Evolutionary conservation across 2,888 invertebrate genomes (phyloP), one percentile per base, ranked within the genome.

Genomic region (Prostheceraeus crozeri): DNA sequence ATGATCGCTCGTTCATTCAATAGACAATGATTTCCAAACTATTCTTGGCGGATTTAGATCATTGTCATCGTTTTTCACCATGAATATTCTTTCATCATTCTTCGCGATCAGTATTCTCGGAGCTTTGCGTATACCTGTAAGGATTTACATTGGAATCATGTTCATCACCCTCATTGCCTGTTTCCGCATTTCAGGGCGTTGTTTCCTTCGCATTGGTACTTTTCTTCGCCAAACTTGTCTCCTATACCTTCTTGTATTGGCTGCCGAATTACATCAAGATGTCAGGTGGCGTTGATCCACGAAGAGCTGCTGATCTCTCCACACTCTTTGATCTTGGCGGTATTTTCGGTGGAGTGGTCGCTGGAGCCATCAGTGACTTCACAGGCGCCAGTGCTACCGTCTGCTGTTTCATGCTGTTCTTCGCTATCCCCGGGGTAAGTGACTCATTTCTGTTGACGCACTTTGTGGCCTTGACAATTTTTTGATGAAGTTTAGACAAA

Each of bases 211-310:
- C 93, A 0, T 74, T 93, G 40, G 88, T 88, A 40, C 81, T 94
- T 35, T 94, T 94, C 78, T 94, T 94, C 77, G 87, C 91, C 11
- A 96, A 96, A 77, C 82, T 94, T 35, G 93, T 94, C 70, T 89
- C 89, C 75, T 94, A 96, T 73, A 94, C 93, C 61, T 94, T 94
- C 79, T 82, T 94, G 52, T 94, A 87, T 74, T 96, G 94, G 94
- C 80, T 96, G 70, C 94, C 94, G 21, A 76, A 84, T 2, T 94
- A 91, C 71, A 89, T 96, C 61, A 61, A 40, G 19, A 11, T 11
- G 63, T 4, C 67, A 68, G 70, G 67, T 4, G 25, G 61, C 25
- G 67, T 65, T 48, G 60, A 66, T 62, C 65, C 71, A 19, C 64
- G 70, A 57, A 62, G 68, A 6, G 67, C 78, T 16, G 79, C 77